A percentile compares a stretch with the other conserved stretches of the same genome.
Evolutionary conservation across 1,140 invertebrate genomes (phyloP).

Genomic region (Drosophila asahinai): DNA sequence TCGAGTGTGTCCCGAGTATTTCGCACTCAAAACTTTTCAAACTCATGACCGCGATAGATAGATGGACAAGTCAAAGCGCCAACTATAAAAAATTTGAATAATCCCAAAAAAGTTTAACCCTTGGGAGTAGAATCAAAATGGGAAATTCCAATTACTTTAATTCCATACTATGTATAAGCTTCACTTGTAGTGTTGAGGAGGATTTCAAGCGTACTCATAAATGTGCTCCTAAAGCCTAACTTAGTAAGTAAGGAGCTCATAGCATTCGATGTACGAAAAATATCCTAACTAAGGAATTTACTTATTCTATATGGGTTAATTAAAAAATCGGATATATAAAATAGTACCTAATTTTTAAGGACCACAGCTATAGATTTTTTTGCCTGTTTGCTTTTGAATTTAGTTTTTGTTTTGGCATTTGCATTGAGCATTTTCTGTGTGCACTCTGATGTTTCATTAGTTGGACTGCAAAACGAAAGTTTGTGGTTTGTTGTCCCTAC

Average conservation of each 20-base stretch:
- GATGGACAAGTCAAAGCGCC: constrained; percentile 47
- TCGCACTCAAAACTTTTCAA: constrained; percentile 66
- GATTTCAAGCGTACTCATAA: background rate
- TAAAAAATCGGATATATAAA: background rate
- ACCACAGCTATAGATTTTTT: background rate
- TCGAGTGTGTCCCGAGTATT: constrained; percentile 53
- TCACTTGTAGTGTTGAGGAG: background rate
- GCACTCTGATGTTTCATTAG: constrained; percentile 56
- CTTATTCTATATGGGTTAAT: background rate
- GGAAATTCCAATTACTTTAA: constrained; percentile 36
- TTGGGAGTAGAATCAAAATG: constrained; percentile 6
- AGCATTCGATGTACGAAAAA: no score
- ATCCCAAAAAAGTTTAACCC: constrained; percentile 8
- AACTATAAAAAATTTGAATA: constrained; percentile 40
- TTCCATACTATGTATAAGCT: background rate
- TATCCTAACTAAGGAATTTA: no score
- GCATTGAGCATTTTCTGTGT: constrained; percentile 22
- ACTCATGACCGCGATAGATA: constrained; percentile 37
- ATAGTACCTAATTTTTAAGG: background rate
- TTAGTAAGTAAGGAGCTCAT: no score
- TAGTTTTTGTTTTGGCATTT: constrained; percentile 39
- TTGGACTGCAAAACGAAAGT: constrained; percentile 46
- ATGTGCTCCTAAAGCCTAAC: no score
- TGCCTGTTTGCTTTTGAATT: background rate
- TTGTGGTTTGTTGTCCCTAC: constrained; percentile 47